These are phyloP conservation scores for Monopis laevigella DNA, from an alignment of 2,888 invertebrate genomes.

Conservation along the genomic window DNA sequence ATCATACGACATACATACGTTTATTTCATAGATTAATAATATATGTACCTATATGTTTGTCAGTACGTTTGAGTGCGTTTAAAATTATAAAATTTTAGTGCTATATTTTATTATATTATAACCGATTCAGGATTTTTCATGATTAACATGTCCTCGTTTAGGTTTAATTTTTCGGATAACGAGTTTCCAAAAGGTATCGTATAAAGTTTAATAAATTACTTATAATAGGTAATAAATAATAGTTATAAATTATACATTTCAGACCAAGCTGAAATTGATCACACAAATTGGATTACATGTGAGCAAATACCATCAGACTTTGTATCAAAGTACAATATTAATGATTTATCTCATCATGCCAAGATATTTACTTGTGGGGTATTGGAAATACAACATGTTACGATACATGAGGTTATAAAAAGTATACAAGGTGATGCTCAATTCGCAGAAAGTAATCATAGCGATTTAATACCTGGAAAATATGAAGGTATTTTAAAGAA, in stretches of 20 bases:
- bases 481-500: conserved; percentile 79
- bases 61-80: too few relatives aligned
- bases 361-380: conserved; percentile 52
- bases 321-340: conserved; percentile 31
- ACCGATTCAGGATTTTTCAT: too few relatives aligned
- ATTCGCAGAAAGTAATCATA: conserved; percentile 70
- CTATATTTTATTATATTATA: too few relatives aligned
- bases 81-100: too few relatives aligned
- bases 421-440: conserved; percentile 40
- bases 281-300: conserved; percentile 34
- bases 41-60: too few relatives aligned
- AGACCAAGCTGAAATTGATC: conserved; percentile 17
- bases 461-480: conserved; percentile 77
- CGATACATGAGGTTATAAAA: conserved; percentile 36
- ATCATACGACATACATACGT: too few relatives aligned
- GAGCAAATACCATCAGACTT: too few relatives aligned
- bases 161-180: conserved; percentile 37
- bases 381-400: conserved; percentile 56
- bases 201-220: neutral
- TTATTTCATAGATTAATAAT: too few relatives aligned
- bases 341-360: conserved; percentile 36
- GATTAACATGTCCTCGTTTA: conserved; percentile 27
- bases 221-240: neutral
- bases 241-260: too few relatives aligned
- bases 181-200: conserved; percentile 11